Percentiles rank a stretch among this genome's conserved stretches.
phyloP scores from a whole-genome alignment of 2,888 invertebrate genomes.

The Pyrrhosoma nymphula region DNA sequence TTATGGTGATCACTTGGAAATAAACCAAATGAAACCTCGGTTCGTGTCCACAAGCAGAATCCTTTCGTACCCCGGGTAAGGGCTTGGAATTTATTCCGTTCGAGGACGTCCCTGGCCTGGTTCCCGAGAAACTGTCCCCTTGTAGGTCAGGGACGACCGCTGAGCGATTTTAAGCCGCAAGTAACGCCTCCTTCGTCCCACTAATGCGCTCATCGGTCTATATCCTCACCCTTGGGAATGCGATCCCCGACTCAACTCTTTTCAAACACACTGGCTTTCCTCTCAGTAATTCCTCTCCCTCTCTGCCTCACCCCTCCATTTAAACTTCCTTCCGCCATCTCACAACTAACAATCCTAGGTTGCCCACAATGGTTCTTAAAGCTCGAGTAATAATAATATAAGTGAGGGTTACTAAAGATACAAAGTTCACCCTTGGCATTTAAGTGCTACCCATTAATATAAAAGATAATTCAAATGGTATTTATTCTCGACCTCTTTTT shows the following conservation, averaged over 20 bases:
- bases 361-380: too few relatives aligned
- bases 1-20: not conserved
- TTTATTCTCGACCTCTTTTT: too few relatives aligned
- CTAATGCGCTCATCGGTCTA: not conserved
- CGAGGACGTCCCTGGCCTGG: not conserved
- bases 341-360: too few relatives aligned
- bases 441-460: too few relatives aligned
- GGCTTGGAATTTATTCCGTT: not conserved
- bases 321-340: not conserved
- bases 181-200: not conserved
- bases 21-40: not conserved
- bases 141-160: conserved; percentile 1
- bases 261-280: not conserved
- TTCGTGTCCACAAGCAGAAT: not conserved
- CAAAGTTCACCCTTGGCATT: too few relatives aligned
- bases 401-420: too few relatives aligned
- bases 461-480: too few relatives aligned
- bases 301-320: not conserved
- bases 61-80: not conserved
- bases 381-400: too few relatives aligned
- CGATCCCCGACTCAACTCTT: not conserved
- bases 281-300: not conserved
- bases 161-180: not conserved
- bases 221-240: not conserved
- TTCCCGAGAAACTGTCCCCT: not conserved